A percentile compares a stretch with the other conserved stretches of the same genome.
phyloP scores from a whole-genome alignment of 2,113 vertebrate species.

The Turdus rufiventris region DNA sequence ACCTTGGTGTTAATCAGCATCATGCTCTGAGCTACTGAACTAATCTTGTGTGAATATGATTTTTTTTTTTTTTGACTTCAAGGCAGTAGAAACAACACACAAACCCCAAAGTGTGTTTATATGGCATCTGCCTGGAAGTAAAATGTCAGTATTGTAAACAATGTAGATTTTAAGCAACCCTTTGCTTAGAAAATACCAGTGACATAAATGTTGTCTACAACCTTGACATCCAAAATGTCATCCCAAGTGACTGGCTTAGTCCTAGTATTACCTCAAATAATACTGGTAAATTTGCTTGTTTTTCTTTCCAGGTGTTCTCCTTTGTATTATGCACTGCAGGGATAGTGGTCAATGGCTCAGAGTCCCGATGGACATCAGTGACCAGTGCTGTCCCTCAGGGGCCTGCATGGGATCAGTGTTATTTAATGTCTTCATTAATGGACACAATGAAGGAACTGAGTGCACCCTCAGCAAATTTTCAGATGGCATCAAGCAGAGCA shows the following conservation, averaged over 20 bases:
- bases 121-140: not conserved
- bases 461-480: not conserved
- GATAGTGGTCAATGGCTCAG: not conserved
- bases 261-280: not conserved
- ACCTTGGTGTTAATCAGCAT: not conserved
- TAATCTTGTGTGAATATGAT: not conserved
- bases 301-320: not conserved
- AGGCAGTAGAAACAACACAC: not conserved
- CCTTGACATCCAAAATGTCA: not conserved
- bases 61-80: not conserved
- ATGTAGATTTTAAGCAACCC: not conserved
- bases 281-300: accelerated
- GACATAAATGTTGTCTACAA: not conserved
- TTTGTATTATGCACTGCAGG: not conserved
- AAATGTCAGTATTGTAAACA: not conserved
- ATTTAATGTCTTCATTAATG: not conserved
- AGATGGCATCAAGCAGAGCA: not conserved
- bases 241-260: not conserved
- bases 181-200: not conserved
- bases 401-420: not conserved
- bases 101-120: not conserved
- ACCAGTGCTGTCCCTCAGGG: not conserved
- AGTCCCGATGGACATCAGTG: not conserved
- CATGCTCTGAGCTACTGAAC: not conserved
- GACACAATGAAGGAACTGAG: not conserved